These are phyloP conservation scores for Actenoides hombroni DNA, from an alignment of 2,113 vertebrate genomes.

Conservation along the genomic window DNA sequence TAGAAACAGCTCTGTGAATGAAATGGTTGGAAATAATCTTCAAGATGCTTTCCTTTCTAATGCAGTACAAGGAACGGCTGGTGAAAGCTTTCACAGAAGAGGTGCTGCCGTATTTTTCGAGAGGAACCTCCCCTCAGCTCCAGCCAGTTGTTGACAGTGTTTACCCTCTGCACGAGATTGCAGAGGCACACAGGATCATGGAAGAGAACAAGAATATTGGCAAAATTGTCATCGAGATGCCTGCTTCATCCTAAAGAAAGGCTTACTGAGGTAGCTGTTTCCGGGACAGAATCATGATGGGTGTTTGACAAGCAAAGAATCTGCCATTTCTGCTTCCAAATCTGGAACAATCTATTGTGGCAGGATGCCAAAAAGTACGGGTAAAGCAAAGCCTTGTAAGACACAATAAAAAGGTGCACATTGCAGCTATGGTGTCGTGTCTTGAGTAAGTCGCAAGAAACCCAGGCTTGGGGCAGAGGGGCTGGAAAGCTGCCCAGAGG, in stretches of 20 bases:
- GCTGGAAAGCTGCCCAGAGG: not conserved
- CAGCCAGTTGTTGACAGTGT: slow-evolving; percentile 77
- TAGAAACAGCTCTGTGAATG: not conserved
- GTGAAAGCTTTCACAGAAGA: slow-evolving; percentile 75
- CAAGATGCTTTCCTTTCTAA: not conserved
- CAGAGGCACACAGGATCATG: slow-evolving; percentile 79
- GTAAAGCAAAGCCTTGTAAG: not conserved
- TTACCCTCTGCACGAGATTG: slow-evolving; percentile 72
- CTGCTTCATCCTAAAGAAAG: not conserved
- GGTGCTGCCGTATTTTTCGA: slow-evolving; percentile 77
- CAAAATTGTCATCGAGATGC: slow-evolving; percentile 81
- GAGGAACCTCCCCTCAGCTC: slow-evolving; percentile 27
- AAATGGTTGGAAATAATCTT: not conserved
- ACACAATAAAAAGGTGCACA: not conserved
- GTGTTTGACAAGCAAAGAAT: not conserved
- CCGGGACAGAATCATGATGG: fast-evolving
- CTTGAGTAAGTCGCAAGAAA: not conserved
- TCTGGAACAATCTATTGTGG: fast-evolving
- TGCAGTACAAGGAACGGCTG: slow-evolving; percentile 83
- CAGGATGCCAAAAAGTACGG: too few species aligned
- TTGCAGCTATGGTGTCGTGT: not conserved
- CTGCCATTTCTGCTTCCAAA: not conserved
- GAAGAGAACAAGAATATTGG: slow-evolving; percentile 82
- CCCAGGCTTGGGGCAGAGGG: not conserved
- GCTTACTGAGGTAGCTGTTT: too few species aligned